phyloP scores from a whole-genome alignment of 2,888 invertebrate genomes.

The Notodonta ziczac region DNA sequence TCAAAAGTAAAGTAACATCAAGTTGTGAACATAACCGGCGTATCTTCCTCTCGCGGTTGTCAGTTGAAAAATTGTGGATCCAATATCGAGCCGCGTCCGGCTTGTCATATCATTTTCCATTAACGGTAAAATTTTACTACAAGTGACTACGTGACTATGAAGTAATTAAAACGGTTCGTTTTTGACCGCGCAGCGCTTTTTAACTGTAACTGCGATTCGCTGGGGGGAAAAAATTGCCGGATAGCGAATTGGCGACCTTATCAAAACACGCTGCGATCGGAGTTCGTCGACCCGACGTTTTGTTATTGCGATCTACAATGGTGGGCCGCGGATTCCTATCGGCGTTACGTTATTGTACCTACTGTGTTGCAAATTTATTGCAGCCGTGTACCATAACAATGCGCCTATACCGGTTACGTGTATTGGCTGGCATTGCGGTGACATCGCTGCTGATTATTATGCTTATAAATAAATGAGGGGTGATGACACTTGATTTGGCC shows the following conservation, averaged over 20 bases:
- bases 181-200: conserved; percentile 63
- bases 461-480: conserved; percentile 35
- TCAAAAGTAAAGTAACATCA: not conserved
- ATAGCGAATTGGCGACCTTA: conserved; percentile 74
- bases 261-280: conserved; percentile 62
- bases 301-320: conserved; percentile 47
- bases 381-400: conserved; percentile 42
- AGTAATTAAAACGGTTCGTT: conserved; percentile 80
- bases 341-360: conserved; percentile 24
- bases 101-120: conserved; percentile 75
- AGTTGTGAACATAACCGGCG: conserved; percentile 6
- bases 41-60: conserved; percentile 9
- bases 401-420: conserved; percentile 36
- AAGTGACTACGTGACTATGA: conserved; percentile 66
- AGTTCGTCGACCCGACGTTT: conserved; percentile 60
- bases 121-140: conserved; percentile 76
- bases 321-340: conserved; percentile 28
- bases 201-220: conserved; percentile 71
- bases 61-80: conserved; percentile 34
- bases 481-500: conserved; percentile 56
- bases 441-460: conserved; percentile 27
- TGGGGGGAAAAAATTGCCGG: conserved; percentile 59
- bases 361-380: conserved; percentile 32
- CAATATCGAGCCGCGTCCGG: conserved; percentile 51
- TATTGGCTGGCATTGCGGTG: conserved; percentile 36